Percentiles rank a stretch among this genome's conserved stretches.
Evolutionary conservation across 2,888 invertebrate species (phyloP).

Genomic region (Hartigia nigra): DNA sequence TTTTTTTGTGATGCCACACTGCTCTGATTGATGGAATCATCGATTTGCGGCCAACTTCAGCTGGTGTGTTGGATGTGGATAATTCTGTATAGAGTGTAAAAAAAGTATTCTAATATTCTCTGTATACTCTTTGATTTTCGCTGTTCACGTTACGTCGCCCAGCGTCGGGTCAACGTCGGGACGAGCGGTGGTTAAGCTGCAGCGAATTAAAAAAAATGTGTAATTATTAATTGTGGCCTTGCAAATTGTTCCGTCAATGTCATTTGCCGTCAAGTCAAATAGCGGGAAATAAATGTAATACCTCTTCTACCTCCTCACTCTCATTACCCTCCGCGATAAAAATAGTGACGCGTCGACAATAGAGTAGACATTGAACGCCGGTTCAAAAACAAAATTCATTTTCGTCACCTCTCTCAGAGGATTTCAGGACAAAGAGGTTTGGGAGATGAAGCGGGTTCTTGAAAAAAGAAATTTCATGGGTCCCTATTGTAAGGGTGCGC

Average conservation of each 20-base stretch:
- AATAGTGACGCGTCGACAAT: background rate
- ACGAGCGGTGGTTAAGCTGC: slow-evolving; percentile 36
- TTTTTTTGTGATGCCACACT: too few species aligned
- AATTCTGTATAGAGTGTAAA: background rate
- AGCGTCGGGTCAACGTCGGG: background rate
- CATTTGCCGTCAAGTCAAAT: background rate
- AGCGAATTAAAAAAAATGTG: slow-evolving; percentile 59
- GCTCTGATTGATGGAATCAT: too few species aligned
- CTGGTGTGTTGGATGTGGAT: too few species aligned
- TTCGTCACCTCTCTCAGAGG: background rate
- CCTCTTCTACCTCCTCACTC: background rate
- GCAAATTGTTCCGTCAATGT: slow-evolving; percentile 50
- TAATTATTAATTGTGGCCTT: slow-evolving; percentile 52
- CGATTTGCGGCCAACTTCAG: too few species aligned
- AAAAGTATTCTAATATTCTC: background rate
- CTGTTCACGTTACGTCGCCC: background rate
- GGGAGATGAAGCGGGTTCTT: background rate
- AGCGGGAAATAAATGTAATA: background rate
- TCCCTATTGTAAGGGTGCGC: background rate
- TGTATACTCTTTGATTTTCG: background rate
- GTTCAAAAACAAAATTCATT: background rate
- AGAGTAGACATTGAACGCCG: background rate
- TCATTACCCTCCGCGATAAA: background rate
- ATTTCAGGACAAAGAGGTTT: background rate
- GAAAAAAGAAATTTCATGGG: background rate